These are phyloP conservation scores for Pseudorhombus dupliciocellatus DNA, from an alignment of 2,113 vertebrate species.

Conservation along the genomic window DNA sequence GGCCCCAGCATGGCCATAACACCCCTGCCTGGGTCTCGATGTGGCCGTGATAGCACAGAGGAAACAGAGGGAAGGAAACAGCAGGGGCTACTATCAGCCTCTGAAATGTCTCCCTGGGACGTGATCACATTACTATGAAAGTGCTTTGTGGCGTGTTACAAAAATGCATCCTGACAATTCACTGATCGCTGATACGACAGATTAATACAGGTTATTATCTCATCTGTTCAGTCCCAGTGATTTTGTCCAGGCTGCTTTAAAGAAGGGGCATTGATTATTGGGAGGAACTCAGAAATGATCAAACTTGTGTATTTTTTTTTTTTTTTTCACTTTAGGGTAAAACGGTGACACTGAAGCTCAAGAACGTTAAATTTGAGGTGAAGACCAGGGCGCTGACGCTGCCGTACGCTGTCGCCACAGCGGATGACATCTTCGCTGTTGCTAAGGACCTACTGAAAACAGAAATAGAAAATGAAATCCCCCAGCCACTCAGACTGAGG, in stretches of 20 bases:
- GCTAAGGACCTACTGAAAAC: constrained; percentile 91
- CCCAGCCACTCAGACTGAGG: constrained; percentile 89
- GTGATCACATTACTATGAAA: constrained; percentile 65
- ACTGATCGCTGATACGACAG: constrained; percentile 32
- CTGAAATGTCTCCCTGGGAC: constrained; percentile 54
- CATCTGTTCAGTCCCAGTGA: constrained; percentile 25
- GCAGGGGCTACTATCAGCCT: constrained; percentile 60
- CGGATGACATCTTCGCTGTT: constrained; percentile 91
- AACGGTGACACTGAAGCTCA: constrained; percentile 94
- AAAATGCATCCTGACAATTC: constrained; percentile 54
- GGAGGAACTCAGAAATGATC: neutral
- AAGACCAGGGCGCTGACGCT: constrained; percentile 90
- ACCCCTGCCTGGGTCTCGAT: constrained; percentile 59
- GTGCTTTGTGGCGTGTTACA: constrained; percentile 33
- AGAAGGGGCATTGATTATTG: neutral
- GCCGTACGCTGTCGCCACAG: constrained; percentile 84
- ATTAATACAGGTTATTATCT: constrained; percentile 31
- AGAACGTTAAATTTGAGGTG: constrained; percentile 96
- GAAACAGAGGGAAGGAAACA: constrained; percentile 70
- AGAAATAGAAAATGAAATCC: constrained; percentile 89
- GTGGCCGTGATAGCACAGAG: constrained; percentile 61
- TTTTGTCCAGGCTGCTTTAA: neutral
- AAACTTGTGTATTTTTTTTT: constrained; percentile 22
- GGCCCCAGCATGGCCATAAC: constrained; percentile 52
- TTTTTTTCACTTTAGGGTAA: constrained; percentile 83